These are phyloP conservation scores for Coptodon rendalli DNA, from an alignment of 2,113 vertebrate genomes.

Conservation along the genomic window DNA sequence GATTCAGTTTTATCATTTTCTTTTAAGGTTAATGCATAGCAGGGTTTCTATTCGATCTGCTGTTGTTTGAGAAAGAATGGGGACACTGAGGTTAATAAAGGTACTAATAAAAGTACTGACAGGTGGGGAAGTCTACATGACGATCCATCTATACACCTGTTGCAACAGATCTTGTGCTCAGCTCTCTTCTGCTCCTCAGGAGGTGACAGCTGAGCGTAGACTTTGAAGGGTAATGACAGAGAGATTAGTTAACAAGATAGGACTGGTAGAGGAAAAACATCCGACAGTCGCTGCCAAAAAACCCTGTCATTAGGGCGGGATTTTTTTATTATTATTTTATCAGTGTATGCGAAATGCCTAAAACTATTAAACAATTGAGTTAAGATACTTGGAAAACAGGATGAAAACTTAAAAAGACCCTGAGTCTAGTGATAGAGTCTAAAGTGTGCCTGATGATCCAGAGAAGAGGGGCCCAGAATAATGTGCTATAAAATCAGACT, in stretches of 20 bases:
- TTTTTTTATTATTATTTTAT: fast-evolving
- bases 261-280: not conserved
- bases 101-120: not conserved
- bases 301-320: not conserved
- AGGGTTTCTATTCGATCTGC: not conserved
- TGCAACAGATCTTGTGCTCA: conserved; percentile 1
- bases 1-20: not conserved
- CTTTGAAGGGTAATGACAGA: not conserved
- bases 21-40: not conserved
- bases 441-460: not conserved
- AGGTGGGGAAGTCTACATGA: conserved; percentile 20
- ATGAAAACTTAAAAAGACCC: not conserved
- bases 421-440: not conserved
- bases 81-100: not conserved
- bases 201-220: not conserved
- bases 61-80: not conserved
- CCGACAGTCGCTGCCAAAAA: not conserved
- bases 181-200: not conserved
- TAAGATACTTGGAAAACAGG: not conserved
- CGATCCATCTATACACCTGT: not conserved
- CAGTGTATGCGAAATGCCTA: not conserved
- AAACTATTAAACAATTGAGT: not conserved
- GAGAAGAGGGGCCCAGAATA: not conserved
- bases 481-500: not conserved
- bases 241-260: not conserved